These are phyloP conservation scores for Campoletis raptor DNA, from an alignment of 2,888 invertebrate genomes.

Conservation along the genomic window DNA sequence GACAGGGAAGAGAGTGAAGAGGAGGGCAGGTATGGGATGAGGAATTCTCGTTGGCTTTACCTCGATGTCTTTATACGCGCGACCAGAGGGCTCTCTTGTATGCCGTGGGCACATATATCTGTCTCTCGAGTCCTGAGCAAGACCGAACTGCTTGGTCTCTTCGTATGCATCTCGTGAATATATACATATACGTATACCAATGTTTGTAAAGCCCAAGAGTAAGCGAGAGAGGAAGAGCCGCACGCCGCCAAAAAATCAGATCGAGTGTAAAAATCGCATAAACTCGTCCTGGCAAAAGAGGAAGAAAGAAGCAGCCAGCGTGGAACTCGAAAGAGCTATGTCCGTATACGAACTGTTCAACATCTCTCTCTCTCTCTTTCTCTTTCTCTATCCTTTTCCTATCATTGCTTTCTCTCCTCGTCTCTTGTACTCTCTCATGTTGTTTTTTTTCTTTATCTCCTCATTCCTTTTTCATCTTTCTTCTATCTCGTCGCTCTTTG, in stretches of 20 bases:
- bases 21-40: conserved; percentile 82
- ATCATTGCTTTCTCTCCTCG: conserved; percentile 57
- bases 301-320: conserved; percentile 31
- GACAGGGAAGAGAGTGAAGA: conserved; percentile 75
- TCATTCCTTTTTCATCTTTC: conserved; percentile 68
- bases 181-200: background rate
- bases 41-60: conserved; percentile 85
- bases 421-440: conserved; percentile 55
- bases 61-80: conserved; percentile 85
- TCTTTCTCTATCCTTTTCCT: conserved; percentile 52
- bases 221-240: conserved; percentile 56
- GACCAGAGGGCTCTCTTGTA: conserved; percentile 80
- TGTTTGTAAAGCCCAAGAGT: conserved; percentile 21
- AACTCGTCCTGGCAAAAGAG: conserved; percentile 82
- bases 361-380: conserved; percentile 59
- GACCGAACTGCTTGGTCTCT: conserved; percentile 74
- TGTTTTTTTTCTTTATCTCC: conserved; percentile 65
- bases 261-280: conserved; percentile 85
- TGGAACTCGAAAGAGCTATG: conserved; percentile 78
- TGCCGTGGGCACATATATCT: conserved; percentile 84
- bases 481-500: conserved; percentile 62
- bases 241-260: conserved; percentile 85
- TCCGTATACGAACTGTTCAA: conserved; percentile 71
- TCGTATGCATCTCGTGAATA: conserved; percentile 4
- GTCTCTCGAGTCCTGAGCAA: conserved; percentile 83